Percentiles rank a stretch among this genome's conserved stretches.
Evolutionary conservation across 2,113 vertebrate genomes (phyloP).

Genomic region (Synodontis membranacea): DNA sequence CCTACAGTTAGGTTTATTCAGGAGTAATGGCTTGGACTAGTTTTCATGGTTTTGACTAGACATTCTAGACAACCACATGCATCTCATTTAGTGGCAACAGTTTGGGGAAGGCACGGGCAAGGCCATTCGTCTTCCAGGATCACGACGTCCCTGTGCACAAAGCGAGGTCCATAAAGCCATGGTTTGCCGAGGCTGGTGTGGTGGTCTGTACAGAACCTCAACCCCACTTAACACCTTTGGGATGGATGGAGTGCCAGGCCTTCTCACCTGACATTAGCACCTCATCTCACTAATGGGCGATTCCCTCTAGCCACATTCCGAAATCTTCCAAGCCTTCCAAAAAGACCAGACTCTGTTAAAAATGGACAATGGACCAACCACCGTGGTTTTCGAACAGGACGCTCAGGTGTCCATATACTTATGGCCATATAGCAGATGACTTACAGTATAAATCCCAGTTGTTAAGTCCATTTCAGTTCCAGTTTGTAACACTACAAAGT

Average conservation of each 20-base stretch:
- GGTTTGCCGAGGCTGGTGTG: not conserved
- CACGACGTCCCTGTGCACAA: not conserved
- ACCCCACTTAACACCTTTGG: not conserved
- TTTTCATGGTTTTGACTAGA: not conserved
- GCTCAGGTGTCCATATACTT: not conserved
- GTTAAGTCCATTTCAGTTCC: not conserved
- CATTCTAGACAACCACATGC: not conserved
- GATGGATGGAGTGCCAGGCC: not conserved
- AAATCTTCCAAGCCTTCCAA: not conserved
- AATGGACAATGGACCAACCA: too few species aligned
- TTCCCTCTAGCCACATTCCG: not conserved
- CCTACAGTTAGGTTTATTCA: not conserved
- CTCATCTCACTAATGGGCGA: not conserved
- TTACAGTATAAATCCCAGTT: not conserved
- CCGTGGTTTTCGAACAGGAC: too few species aligned
- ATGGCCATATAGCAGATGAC: not conserved
- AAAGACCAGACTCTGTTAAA: not conserved
- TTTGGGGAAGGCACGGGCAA: not conserved
- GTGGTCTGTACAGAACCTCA: not conserved
- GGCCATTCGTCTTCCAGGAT: not conserved
- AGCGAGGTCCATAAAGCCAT: not conserved
- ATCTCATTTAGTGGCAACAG: not conserved
- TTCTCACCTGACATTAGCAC: not conserved
- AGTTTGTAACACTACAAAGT: not conserved
- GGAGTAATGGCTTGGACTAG: not conserved